Evolutionary conservation across 2,797 vertebrate genomes (phyloP), one percentile per base, ranked within the genome.

Genomic region (Cygnus olor): DNA sequence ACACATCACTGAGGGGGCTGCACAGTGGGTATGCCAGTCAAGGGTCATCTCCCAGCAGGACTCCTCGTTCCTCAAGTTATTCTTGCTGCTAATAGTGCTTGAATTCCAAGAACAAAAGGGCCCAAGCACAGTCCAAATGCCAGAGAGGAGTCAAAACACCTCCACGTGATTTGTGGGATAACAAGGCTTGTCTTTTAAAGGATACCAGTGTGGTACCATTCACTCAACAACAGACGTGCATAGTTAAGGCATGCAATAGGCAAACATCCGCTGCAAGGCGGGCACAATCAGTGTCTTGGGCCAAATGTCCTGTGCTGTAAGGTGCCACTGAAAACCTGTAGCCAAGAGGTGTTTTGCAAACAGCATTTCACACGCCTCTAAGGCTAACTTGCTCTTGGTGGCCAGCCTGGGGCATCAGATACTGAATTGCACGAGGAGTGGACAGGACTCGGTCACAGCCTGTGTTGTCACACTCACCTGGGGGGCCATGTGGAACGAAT

Each of bases 371-470:
- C 56, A 53, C 2, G 13, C 25, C 13, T 69, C 45, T 38, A 13
- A 21, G 0, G 3, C 60, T 77, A 32, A 28, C 56, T 38, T 36
- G 28, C 13, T 86, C 63, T 27, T 42, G 16, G 32, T 60, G 40
- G 71, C 30, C 64, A 66, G 60, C 21, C 40, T 66, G 40, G 12
- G 19, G 25, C 88, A 69, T 9, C 34, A 65, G 45, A 9, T 11
- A 32, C 24, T 32, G 65, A 44, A 15, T 49, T 49, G 71, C 51
- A 56, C 0, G 0, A 21, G 4, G 60, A 20, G 7, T 15, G 57
- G 64, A 25, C 3, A 49, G 42, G 42, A 16, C 11, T 4, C 0
- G 0, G 11, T 6, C 36, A 28, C 21, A 80, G 65, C 18, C 38
- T 38, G n/a, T 30, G 16, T 4, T 40, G 22, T 44, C 27, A 22